Conservation (phyloP, 2,888 invertebrate genomes). For the Parelbella ahira region DNA sequence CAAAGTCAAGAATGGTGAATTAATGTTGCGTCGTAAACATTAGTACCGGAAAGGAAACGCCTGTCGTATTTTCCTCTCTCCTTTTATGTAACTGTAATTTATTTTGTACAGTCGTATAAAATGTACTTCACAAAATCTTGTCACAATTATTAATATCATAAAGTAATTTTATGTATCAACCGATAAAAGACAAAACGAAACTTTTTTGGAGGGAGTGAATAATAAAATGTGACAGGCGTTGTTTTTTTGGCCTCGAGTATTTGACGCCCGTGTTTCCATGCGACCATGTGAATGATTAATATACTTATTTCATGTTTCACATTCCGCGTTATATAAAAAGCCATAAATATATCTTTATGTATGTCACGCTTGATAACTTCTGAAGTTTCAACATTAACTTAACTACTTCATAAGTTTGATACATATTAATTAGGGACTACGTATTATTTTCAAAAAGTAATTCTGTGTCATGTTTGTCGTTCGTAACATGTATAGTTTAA, state of each 20-base stretch:
- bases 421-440: too few species aligned
- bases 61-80: neutral
- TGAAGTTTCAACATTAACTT: slow-evolving; percentile 14
- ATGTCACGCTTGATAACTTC: slow-evolving; percentile 8
- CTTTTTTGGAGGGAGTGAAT: too few species aligned
- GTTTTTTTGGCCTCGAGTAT: slow-evolving; percentile 28
- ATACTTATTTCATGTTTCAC: slow-evolving; percentile 34
- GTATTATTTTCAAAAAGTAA: too few species aligned
- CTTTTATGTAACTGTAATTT: slow-evolving; percentile 3
- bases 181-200: slow-evolving; percentile 14
- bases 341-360: slow-evolving; percentile 17
- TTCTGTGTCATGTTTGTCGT: too few species aligned
- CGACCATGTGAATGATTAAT: slow-evolving; percentile 35
- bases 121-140: slow-evolving; percentile 12
- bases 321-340: slow-evolving; percentile 14
- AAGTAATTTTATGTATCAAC: slow-evolving; percentile 12
- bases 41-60: slow-evolving; percentile 1
- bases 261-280: slow-evolving; percentile 27
- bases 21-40: slow-evolving; percentile 4
- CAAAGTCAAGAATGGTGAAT: slow-evolving; percentile 2
- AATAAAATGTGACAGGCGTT: slow-evolving; percentile 4
- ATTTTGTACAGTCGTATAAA: slow-evolving; percentile 3
- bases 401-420: slow-evolving; percentile 3
- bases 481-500: too few species aligned
- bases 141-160: slow-evolving; percentile 16